A percentile compares a stretch with the other conserved stretches of the same genome.
Evolutionary conservation across 2,797 vertebrate species (phyloP).

Genomic region (Champsocephalus gunnari): DNA sequence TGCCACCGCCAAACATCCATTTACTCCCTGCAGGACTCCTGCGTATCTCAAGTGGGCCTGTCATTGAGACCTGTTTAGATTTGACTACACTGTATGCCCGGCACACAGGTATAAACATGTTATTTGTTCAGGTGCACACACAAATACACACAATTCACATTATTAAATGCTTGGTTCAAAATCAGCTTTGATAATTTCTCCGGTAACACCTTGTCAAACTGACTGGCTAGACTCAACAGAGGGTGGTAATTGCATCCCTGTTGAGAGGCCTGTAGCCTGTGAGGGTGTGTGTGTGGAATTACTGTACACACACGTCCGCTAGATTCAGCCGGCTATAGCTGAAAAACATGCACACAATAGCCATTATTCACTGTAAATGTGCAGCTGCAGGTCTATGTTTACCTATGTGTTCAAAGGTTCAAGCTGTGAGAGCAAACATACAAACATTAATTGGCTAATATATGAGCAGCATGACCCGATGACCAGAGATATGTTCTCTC

Average conservation of each 20-base stretch:
- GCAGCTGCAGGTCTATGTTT: constrained; percentile 34
- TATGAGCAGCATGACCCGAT: constrained; percentile 53
- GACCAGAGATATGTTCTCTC: constrained; percentile 60
- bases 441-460: constrained; percentile 65
- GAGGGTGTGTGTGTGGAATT: constrained; percentile 69
- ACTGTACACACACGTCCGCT: constrained; percentile 51
- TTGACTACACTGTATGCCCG: constrained; percentile 12
- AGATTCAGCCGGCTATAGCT: constrained; percentile 41
- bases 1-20: constrained; percentile 78
- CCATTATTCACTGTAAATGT: constrained; percentile 22
- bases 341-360: constrained; percentile 44
- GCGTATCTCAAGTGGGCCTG: constrained; percentile 60
- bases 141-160: constrained; percentile 45
- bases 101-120: constrained; percentile 43
- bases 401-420: constrained; percentile 28
- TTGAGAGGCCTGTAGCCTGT: constrained; percentile 70
- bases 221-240: constrained; percentile 69
- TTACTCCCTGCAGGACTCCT: constrained; percentile 69
- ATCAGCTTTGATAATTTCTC: constrained; percentile 82
- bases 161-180: constrained; percentile 84
- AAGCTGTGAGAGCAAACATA: constrained; percentile 54
- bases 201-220: constrained; percentile 78
- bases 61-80: constrained; percentile 65
- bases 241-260: constrained; percentile 83
- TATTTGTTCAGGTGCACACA: constrained; percentile 38